These are phyloP conservation scores for Mythimna pallens DNA, from an alignment of 2,888 invertebrate genomes.

Conservation along the genomic window DNA sequence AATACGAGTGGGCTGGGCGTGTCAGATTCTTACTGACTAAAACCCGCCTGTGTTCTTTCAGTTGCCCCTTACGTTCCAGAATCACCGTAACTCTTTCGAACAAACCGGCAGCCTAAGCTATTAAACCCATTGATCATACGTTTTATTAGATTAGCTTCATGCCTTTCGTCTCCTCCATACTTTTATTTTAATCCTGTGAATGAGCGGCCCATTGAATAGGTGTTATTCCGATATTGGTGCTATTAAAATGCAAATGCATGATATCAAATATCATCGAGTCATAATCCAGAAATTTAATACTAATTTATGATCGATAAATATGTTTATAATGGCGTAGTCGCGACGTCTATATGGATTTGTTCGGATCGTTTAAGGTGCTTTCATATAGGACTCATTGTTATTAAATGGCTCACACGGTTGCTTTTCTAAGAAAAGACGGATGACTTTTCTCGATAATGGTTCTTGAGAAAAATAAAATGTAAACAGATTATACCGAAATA, in stretches of 20 bases:
- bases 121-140: slow-evolving; percentile 47
- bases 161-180: slow-evolving; percentile 42
- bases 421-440: background rate
- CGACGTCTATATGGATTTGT: slow-evolving; percentile 69
- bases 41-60: no score
- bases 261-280: slow-evolving; percentile 79
- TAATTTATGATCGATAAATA: slow-evolving; percentile 81
- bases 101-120: background rate
- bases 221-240: slow-evolving; percentile 74
- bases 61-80: no score
- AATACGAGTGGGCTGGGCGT: no score
- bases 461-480: background rate
- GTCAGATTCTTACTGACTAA: no score
- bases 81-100: no score
- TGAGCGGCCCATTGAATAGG: slow-evolving; percentile 66
- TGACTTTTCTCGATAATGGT: background rate
- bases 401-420: background rate
- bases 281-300: slow-evolving; percentile 80
- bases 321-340: slow-evolving; percentile 72
- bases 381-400: slow-evolving; percentile 21
- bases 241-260: slow-evolving; percentile 83
- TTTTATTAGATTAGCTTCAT: slow-evolving; percentile 53
- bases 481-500: background rate
- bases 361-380: slow-evolving; percentile 56
- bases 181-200: slow-evolving; percentile 64